Conservation (phyloP, 2,113 vertebrate species). For the Neogobius melanostomus region DNA sequence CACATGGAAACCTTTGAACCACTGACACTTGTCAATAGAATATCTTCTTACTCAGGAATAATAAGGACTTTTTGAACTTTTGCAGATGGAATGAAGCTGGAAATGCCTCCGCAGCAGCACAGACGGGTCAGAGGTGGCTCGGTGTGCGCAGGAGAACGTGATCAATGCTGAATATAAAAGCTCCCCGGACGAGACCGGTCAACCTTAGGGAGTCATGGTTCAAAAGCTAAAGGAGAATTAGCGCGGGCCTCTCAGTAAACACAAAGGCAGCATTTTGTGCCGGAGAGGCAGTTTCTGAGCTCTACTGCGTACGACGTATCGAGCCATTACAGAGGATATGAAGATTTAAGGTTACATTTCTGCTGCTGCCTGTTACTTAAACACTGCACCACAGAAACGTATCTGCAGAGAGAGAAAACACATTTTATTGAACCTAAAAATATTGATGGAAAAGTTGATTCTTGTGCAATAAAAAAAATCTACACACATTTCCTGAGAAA, state of each 20-base stretch:
- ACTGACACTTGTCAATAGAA: background rate
- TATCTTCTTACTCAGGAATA: constrained; percentile 2
- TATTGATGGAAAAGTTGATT: too few relatives aligned
- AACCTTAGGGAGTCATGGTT: constrained; percentile 33
- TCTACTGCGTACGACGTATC: background rate
- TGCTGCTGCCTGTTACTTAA: too few relatives aligned
- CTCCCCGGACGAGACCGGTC: constrained; percentile 13
- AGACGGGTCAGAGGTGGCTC: constrained; percentile 16
- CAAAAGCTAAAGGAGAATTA: constrained; percentile 21
- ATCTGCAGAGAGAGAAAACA: too few relatives aligned
- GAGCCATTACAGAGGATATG: background rate
- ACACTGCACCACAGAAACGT: too few relatives aligned
- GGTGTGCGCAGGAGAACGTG: constrained; percentile 18
- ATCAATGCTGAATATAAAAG: constrained; percentile 28
- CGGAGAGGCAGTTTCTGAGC: background rate
- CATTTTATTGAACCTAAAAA: too few relatives aligned
- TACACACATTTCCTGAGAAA: too few relatives aligned
- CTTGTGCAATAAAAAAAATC: too few relatives aligned
- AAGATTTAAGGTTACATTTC: too few relatives aligned
- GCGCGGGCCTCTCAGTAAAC: constrained; percentile 8
- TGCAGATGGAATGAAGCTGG: constrained; percentile 1
- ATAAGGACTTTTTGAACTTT: constrained; percentile 11
- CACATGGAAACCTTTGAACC: background rate
- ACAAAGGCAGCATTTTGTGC: background rate
- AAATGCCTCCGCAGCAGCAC: constrained; percentile 28